Evolutionary conservation across 1,140 invertebrate species (phyloP).

Genomic region (Bemisia tabaci): DNA sequence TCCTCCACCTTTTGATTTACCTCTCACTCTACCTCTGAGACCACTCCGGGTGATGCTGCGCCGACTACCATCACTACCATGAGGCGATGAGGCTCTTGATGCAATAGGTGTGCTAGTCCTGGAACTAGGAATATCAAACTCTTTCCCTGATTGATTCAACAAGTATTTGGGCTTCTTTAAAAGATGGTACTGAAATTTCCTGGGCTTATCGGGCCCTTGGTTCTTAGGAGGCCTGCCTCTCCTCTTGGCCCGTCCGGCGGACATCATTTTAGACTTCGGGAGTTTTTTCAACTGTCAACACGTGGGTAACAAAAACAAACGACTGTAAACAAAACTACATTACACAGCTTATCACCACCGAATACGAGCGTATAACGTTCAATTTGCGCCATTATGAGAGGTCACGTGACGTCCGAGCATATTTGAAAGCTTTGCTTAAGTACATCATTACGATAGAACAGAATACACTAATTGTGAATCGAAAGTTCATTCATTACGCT

Average conservation of each 20-base stretch:
- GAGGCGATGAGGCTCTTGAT: conserved; percentile 57
- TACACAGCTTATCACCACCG: conserved; percentile 39
- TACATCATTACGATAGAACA: conserved; percentile 8
- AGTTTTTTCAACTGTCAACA: conserved; percentile 30
- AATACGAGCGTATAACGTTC: conserved; percentile 39
- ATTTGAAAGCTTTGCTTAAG: conserved; percentile 9
- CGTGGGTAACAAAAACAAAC: conserved; percentile 35
- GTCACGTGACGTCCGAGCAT: conserved; percentile 38
- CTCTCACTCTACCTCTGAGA: conserved; percentile 23
- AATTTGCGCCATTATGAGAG: conserved; percentile 40
- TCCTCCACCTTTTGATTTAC: conserved; percentile 26
- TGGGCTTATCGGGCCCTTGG: conserved; percentile 62
- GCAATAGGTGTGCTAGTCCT: conserved; percentile 59
- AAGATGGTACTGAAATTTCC: conserved; percentile 62
- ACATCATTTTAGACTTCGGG: conserved; percentile 41
- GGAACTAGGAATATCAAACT: conserved; percentile 42
- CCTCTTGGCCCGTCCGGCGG: conserved; percentile 62
- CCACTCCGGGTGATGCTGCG: conserved; percentile 37
- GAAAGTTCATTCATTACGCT: conserved; percentile 11
- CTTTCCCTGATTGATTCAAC: conserved; percentile 46
- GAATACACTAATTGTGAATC: conserved; percentile 6
- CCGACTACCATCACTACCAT: conserved; percentile 50
- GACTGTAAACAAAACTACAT: conserved; percentile 47
- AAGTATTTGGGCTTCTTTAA: conserved; percentile 87
- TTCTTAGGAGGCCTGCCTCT: conserved; percentile 78